phyloP scores from a whole-genome alignment of 2,797 vertebrate species.

The Denticeps clupeoides region DNA sequence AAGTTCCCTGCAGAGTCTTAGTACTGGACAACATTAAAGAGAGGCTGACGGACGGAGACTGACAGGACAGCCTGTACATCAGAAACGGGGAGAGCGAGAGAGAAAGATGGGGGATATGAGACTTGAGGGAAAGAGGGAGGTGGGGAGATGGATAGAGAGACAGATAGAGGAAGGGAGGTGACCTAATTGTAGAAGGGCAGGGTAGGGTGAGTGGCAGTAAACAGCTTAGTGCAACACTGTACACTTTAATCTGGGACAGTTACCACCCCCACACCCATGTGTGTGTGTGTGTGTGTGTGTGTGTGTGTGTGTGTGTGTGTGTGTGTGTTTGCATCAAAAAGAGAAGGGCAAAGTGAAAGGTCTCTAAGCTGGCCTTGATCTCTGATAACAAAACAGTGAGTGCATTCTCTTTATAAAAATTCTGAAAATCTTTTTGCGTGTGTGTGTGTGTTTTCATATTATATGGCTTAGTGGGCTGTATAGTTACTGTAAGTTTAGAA shows the following conservation, averaged over 20 bases:
- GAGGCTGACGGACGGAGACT: constrained; percentile 10
- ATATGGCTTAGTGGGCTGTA: constrained; percentile 33
- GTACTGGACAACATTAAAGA: not conserved
- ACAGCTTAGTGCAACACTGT: constrained; percentile 32
- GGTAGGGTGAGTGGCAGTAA: constrained; percentile 33
- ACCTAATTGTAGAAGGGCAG: constrained; percentile 35
- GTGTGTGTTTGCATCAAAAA: no score
- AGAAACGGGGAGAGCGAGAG: constrained; percentile 1
- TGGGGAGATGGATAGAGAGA: not conserved
- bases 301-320: constrained; percentile 4
- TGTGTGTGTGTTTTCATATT: not conserved
- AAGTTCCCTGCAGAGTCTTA: not conserved
- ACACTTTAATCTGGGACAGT: constrained; percentile 27
- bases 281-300: not conserved
- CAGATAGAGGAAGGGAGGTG: constrained; percentile 17
- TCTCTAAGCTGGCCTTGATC: constrained; percentile 8
- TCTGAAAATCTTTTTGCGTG: not conserved
- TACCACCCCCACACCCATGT: constrained; percentile 8
- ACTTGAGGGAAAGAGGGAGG: constrained; percentile 8
- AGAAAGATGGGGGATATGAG: constrained; percentile 19
- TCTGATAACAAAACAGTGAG: not conserved
- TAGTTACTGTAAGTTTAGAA: no score
- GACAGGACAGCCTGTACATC: constrained; percentile 7
- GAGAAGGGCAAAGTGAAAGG: not conserved
- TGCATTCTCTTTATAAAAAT: not conserved